phyloP scores from a whole-genome alignment of 1,140 invertebrate species.

The Helicoverpa zea region DNA sequence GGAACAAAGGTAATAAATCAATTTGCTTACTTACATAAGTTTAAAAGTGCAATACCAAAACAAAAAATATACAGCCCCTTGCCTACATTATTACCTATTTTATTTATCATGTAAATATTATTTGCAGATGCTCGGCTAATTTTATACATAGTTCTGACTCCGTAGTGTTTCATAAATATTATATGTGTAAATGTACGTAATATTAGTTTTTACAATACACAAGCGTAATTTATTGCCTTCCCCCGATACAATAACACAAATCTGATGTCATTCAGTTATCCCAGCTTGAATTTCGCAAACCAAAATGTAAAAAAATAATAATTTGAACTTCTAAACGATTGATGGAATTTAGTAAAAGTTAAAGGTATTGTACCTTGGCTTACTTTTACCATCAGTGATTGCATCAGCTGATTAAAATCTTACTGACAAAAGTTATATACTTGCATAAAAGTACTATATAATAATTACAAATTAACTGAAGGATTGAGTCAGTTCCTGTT shows the following conservation, averaged over 20 bases:
- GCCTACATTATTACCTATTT: conserved; percentile 60
- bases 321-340: conserved; percentile 19
- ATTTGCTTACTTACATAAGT: conserved; percentile 59
- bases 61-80: conserved; percentile 68
- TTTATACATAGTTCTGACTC: conserved; percentile 53
- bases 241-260: conserved; percentile 73
- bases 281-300: conserved; percentile 1
- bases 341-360: conserved; percentile 12
- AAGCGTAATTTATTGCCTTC: conserved; percentile 88
- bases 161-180: conserved; percentile 41
- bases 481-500: conserved; percentile 54
- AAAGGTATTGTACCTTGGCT: conserved; percentile 29
- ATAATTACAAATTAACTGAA: conserved; percentile 56
- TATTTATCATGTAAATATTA: conserved; percentile 50
- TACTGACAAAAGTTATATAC: conserved; percentile 26
- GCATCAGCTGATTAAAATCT: conserved; percentile 36
- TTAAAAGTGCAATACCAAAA: conserved; percentile 44
- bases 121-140: conserved; percentile 28
- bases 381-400: conserved; percentile 27
- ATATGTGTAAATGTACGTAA: conserved; percentile 58
- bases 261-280: conserved; percentile 26
- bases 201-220: conserved; percentile 78
- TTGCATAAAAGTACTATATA: conserved; percentile 39
- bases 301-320: background rate
- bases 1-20: conserved; percentile 72